Percentiles rank a stretch among this genome's conserved stretches.
These are phyloP conservation scores for Psittacus erithacus DNA, from an alignment of 2,113 vertebrate species.

Conservation along the genomic window DNA sequence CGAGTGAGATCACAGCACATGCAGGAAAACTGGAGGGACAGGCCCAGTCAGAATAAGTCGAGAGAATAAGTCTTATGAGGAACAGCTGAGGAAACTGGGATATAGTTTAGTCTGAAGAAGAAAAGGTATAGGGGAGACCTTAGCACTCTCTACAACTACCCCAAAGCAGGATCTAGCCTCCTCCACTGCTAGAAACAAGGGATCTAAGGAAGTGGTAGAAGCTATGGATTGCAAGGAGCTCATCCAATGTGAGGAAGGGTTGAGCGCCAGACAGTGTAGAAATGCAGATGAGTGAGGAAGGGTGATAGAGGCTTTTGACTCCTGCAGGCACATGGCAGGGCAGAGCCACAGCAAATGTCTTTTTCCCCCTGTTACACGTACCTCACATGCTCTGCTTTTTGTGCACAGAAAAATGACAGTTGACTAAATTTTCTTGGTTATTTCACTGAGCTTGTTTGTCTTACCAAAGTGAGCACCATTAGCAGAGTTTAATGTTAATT, in stretches of 20 bases:
- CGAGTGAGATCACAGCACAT: neutral
- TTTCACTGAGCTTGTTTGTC: neutral
- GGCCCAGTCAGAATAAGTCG: neutral
- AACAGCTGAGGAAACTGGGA: neutral
- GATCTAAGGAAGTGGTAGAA: fast-evolving
- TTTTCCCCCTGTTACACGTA: neutral
- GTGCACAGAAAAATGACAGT: neutral
- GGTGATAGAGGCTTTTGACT: neutral
- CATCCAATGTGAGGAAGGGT: neutral
- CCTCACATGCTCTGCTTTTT: neutral
- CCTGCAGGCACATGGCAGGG: no score
- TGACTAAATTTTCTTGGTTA: neutral
- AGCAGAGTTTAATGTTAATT: neutral
- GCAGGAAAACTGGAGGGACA: neutral
- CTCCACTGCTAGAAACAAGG: neutral
- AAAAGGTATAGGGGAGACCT: neutral
- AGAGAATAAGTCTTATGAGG: neutral
- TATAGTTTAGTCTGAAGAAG: neutral
- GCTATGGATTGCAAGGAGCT: neutral
- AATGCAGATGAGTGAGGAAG: neutral
- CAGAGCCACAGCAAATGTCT: fast-evolving
- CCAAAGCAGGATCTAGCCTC: neutral
- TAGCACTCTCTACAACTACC: neutral
- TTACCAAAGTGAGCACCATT: neutral
- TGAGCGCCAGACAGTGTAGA: neutral